Evolutionary conservation across 2,113 vertebrate genomes (phyloP), one percentile per base, ranked within the genome.

Genomic region (Puffinus mauretanicus): DNA sequence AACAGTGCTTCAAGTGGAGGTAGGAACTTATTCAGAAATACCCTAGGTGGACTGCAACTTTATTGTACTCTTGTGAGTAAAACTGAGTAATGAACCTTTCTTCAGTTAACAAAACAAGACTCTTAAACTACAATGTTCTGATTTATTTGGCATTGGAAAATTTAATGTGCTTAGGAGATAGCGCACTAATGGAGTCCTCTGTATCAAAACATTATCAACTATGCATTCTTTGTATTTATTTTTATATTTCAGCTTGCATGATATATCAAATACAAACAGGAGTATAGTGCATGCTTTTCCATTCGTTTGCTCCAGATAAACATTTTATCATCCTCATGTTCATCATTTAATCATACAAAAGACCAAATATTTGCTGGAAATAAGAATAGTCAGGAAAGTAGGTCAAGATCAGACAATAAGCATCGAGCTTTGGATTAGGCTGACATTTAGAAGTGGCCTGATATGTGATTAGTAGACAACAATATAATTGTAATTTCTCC

Each of bases 1-100:
- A 84, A 60, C 15, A 44, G 17, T 54, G 5, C 1, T 81, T 93
- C 47, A 86, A 55, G 26, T 3, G 5, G 5, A 46, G 22, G 20
- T 4, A 38, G n/a, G 57, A 80, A 62, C 26, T 58, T 80, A 76
- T 20, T 82, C 27, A 79, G 58, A 77, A 80, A 70, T 6, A 54
- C 6, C 11, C 3, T n/a, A 40, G 34, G n/a, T 89, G 65, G 70
- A 93, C 65, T 49, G 57, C 34, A 86, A n/a, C 32, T 67, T 95
- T 88, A 81, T 78, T 75, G n/a, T 29, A 42, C 42, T 73, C 32
- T 30, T 94, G 20, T 81, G 58, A 77, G 19, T 42, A 67, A 4
- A 88, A 86, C 14, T 83, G 14, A n/a, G 7, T 67, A 66, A 86
- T 93, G 32, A 92, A 92, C 86, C 90, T 91, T 94, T 86, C 61